Base-by-base conservation (phyloP, 2,797 vertebrate species). In the Leuciscus waleckii region DNA sequence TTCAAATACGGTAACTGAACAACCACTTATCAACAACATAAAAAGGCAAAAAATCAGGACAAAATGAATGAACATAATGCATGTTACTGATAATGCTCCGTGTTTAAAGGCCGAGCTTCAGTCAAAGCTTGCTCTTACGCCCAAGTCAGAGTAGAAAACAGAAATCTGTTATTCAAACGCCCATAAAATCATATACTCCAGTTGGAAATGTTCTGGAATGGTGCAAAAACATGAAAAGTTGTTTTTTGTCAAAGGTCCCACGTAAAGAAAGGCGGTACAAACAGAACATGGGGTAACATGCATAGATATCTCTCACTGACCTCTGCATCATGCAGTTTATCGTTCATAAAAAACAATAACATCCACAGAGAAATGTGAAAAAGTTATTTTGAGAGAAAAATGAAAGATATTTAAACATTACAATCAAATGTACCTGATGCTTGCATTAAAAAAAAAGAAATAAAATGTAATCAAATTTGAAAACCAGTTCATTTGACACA, bases 401-500 rank as follows among this genome's bases (percentile, higher is more conserved):
- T 51, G 84, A 75, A 78, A 37, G 56, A 82, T 49, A 70, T 74
- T 67, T 67, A 84, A 74, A 81, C n/a, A 21, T 84, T 84, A 46
- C 74, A 51, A 86, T 51, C 85, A 56, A 84, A 43, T 88, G 87
- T 89, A 87, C 85, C 82, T 87, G 89, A 88, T 83, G 78, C 77
- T 83, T 86, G 81, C 74, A 91, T 86, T 5, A 35, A 89, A 90
- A 90, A 81, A 84, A 92, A 79, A 65, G 85, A 80, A 88, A n/a
- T 17, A 87, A 75, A 80, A 13, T 63, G n/a, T 88, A 92, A 91
- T 13, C 78, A 91, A 91, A 92, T 85, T 91, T 94, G 95, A 96
- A 96, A 95, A 94, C 92, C 93, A 95, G 95, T 91, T 95, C 93
- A 95, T 94, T 87, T 93, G 91, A 90, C 94, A 95, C 91, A 26